Base-by-base conservation (phyloP, 2,888 invertebrate species). In the Eristalinus sepulchralis region DNA sequence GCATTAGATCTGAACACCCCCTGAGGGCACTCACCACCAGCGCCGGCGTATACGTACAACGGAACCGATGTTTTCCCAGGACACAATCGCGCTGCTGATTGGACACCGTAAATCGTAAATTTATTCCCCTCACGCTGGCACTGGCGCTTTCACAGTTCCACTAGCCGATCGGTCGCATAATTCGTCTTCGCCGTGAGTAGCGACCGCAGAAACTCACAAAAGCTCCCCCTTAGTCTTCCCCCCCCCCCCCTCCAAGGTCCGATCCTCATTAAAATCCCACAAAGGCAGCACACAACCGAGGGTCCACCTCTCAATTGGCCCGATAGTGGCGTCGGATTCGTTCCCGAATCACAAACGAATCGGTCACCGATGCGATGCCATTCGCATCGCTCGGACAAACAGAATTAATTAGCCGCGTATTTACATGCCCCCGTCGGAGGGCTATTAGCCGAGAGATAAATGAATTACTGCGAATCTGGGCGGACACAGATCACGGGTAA, bases 251-350 rank as follows among this genome's bases (percentile, higher is more conserved):
- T 22, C 57, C 39, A 33, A 60, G 60, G 66, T 66, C 57, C 39
- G 66, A 75, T 76, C 57, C 67, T 67, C 67, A 76, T 75, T 66
- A 66, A 57, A 75, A 60, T 33, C 67, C 76, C 76, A 75, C 73
- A 75, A 64, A 75, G 31, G 62, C 53, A 22, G 11, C 33, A 34
- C 53, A 24, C 39, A 76, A 59, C 33, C 39, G 67, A 22, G 47
- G 59, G 39, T 33, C 76, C 66, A 67, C 76, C 76, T 67, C 67
- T 67, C 57, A 76, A 67, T 76, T 76, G 33, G 76, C 24, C 59
- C 60, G 39, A n/a, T 2, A 17, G 47, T 17, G 17, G 47, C 17
- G 47, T n/a, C 17, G 17, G n/a, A 17, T 8, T n/a, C 47, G 47
- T 47, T 17, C 47, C 47, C 47, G 47, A 47, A 47, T 47, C 39